Conservation (phyloP, 1,140 invertebrate genomes). For the Drosophila kepulauana region DNA sequence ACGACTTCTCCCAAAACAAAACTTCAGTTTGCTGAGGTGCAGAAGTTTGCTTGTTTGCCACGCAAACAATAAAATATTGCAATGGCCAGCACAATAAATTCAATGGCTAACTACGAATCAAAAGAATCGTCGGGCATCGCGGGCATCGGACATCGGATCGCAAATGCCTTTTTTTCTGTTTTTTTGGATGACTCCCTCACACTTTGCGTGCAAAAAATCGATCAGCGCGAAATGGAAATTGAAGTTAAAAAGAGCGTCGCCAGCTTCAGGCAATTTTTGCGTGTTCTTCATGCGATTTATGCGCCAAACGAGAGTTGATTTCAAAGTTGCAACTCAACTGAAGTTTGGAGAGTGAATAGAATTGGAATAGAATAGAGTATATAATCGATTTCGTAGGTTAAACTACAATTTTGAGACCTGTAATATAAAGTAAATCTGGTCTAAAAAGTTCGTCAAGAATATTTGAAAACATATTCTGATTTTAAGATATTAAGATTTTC, state of each 20-base stretch:
- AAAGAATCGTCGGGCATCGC: constrained; percentile 15
- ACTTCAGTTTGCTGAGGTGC: constrained; percentile 43
- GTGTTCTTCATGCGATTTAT: constrained; percentile 51
- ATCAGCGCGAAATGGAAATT: constrained; percentile 82
- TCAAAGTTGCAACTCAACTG: not conserved
- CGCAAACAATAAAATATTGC: constrained; percentile 77
- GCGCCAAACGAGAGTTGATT: constrained; percentile 10
- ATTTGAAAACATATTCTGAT: no score
- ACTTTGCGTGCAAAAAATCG: constrained; percentile 82
- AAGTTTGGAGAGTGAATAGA: no score
- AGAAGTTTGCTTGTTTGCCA: constrained; percentile 64
- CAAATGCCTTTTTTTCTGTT: not conserved
- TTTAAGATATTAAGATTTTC: no score
- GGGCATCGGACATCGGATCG: constrained; percentile 18
- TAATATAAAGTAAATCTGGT: no score
- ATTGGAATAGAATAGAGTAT: no score
- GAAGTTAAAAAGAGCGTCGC: constrained; percentile 68
- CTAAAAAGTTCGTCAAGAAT: no score
- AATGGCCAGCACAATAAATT: constrained; percentile 73
- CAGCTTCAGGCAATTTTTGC: constrained; percentile 54
- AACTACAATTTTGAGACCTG: no score
- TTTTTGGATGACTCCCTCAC: constrained; percentile 65
- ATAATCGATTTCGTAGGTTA: no score
- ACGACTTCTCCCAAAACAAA: not conserved
- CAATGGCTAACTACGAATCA: constrained; percentile 74